phyloP scores from a whole-genome alignment of 2,113 vertebrate genomes.

The Rhineura floridana region DNA sequence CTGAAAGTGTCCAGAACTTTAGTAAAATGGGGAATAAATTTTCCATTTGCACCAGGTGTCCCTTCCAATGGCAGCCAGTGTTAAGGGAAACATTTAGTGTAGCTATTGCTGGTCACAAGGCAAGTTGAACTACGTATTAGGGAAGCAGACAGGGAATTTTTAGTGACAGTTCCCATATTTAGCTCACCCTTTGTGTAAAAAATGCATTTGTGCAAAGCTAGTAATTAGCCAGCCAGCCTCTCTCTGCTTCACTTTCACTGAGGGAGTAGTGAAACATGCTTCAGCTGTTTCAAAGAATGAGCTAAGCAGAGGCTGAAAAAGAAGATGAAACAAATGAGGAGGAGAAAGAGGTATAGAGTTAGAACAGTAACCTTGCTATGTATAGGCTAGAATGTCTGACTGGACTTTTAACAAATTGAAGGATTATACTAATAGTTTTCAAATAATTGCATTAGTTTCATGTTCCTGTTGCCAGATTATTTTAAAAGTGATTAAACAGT shows the following conservation, averaged over 20 bases:
- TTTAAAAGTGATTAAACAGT: constrained; percentile 22
- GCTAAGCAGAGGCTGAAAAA: not conserved
- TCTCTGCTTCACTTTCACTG: not conserved
- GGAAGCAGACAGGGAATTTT: not conserved
- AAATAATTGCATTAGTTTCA: constrained; percentile 5
- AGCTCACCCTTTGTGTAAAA: not conserved
- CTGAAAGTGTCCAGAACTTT: not conserved
- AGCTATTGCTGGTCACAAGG: not conserved
- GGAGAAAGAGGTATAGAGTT: not conserved
- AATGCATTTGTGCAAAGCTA: not conserved
- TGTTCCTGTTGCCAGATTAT: not conserved
- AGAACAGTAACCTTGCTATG: not conserved
- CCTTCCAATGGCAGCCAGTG: not conserved
- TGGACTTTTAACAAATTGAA: not conserved
- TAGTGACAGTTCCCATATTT: not conserved
- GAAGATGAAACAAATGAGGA: not conserved
- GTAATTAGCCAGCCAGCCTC: not conserved
- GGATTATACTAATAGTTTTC: not conserved
- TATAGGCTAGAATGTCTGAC: not conserved
- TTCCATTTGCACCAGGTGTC: not conserved
- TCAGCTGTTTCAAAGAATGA: not conserved
- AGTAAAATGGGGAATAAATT: not conserved
- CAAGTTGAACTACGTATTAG: not conserved
- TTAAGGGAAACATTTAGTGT: too few relatives aligned
- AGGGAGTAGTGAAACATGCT: not conserved